phyloP scores from a whole-genome alignment of 2,888 invertebrate species.

The Drosophila nr. fundita region DNA sequence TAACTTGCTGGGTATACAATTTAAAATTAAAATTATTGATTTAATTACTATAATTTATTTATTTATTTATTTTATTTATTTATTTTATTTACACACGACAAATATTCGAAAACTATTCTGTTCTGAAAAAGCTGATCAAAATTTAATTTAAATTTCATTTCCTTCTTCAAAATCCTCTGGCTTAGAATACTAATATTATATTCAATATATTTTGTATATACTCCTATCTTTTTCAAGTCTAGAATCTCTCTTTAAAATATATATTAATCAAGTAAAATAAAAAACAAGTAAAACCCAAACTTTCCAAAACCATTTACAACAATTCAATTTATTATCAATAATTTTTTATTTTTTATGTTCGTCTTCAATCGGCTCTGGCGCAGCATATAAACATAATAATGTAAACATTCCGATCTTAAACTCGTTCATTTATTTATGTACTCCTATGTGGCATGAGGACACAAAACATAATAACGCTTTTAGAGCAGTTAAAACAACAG shows the following conservation, averaged over 20 bases:
- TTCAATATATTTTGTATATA: too few relatives aligned
- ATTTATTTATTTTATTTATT: not conserved
- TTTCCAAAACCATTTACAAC: not conserved
- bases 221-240: too few relatives aligned
- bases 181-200: too few relatives aligned
- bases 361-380: not conserved
- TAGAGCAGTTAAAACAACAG: not conserved
- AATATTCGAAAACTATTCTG: not conserved
- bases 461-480: not conserved
- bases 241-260: too few relatives aligned
- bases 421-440: not conserved
- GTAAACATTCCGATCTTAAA: not conserved
- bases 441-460: not conserved
- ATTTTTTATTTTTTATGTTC: not conserved
- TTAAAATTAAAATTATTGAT: too few relatives aligned
- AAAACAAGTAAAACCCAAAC: too few relatives aligned
- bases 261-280: too few relatives aligned
- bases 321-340: not conserved
- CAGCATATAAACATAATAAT: not conserved
- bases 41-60: too few relatives aligned
- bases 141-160: not conserved
- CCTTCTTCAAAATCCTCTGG: too few relatives aligned
- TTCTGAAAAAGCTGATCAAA: not conserved
- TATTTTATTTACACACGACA: too few relatives aligned
- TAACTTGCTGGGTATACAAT: not conserved